Evolutionary conservation across 1,140 invertebrate species (phyloP).

Genomic region (Archivesica marissinica): DNA sequence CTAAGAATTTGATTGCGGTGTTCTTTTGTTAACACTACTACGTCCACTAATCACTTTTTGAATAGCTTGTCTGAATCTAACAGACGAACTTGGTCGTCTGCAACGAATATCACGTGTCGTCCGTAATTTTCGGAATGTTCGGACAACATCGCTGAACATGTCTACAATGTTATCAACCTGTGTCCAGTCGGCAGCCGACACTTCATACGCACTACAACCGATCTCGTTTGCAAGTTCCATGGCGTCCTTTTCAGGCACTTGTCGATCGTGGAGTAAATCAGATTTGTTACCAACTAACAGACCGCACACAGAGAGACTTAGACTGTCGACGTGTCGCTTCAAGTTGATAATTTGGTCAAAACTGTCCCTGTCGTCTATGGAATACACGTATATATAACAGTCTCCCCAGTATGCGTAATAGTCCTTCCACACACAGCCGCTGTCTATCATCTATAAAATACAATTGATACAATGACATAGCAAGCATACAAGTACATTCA

Average conservation of each 20-base stretch:
- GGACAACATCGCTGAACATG: conserved; percentile 73
- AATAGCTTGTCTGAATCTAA: conserved; percentile 78
- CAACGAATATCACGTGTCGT: conserved; percentile 64
- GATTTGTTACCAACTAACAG: conserved; percentile 95
- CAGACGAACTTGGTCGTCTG: conserved; percentile 75
- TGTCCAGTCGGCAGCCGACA: conserved; percentile 86
- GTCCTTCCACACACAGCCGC: conserved; percentile 72
- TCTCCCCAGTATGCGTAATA: conserved; percentile 89
- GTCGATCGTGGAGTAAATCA: conserved; percentile 95
- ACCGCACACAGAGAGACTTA: conserved; percentile 87
- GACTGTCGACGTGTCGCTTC: conserved; percentile 90
- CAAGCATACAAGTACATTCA: too few relatives aligned
- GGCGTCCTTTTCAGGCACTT: conserved; percentile 92
- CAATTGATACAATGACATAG: too few relatives aligned
- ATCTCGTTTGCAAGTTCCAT: conserved; percentile 89
- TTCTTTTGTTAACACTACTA: conserved; percentile 10
- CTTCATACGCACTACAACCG: conserved; percentile 92
- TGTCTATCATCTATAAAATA: conserved; percentile 47
- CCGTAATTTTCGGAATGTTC: conserved; percentile 62
- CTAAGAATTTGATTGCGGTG: conserved; percentile 62
- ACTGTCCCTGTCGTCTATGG: conserved; percentile 93
- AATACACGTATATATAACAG: conserved; percentile 94
- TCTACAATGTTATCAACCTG: conserved; percentile 69
- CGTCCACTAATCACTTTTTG: conserved; percentile 80
- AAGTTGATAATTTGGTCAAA: conserved; percentile 92